A percentile compares a stretch with the other conserved stretches of the same genome.
Conservation (phyloP, 64 coral and sea anemone genomes). For the Pocillopora damicornis region DNA sequence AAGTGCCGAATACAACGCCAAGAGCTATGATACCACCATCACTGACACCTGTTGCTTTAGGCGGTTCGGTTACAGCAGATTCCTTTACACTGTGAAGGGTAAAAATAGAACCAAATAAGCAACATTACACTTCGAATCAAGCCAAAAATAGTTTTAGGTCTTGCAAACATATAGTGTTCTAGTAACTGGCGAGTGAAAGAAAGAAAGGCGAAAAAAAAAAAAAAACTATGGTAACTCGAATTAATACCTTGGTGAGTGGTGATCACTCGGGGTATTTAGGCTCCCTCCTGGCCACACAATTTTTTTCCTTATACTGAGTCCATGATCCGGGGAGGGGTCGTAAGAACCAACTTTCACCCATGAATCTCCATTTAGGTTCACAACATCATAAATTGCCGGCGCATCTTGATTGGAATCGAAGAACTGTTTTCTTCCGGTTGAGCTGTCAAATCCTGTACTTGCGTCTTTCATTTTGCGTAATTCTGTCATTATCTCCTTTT, state of each 20-base stretch:
- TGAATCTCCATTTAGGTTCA: slow-evolving; percentile 85
- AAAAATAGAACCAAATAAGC: not conserved
- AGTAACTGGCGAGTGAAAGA: not conserved
- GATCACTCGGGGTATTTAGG: slow-evolving; percentile 48
- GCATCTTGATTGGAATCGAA: slow-evolving; percentile 88
- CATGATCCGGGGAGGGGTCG: slow-evolving; percentile 32
- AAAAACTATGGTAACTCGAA: not conserved
- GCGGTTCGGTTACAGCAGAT: slow-evolving; percentile 10
- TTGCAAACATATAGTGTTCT: not conserved
- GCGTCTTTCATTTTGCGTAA: slow-evolving; percentile 83
- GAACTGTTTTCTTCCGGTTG: slow-evolving; percentile 65
- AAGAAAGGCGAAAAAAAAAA: not conserved
- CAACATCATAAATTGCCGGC: slow-evolving; percentile 73
- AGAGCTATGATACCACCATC: slow-evolving; percentile 69
- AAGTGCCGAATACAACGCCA: slow-evolving; percentile 80
- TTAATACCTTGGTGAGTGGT: slow-evolving; percentile 53
- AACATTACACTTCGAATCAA: not conserved
- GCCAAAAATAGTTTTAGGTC: not conserved
- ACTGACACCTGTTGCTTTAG: slow-evolving; percentile 43
- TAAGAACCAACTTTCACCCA: slow-evolving; percentile 71
- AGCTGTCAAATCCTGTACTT: slow-evolving; percentile 78
- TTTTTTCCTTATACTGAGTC: slow-evolving; percentile 61
- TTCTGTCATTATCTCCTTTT: slow-evolving; percentile 57
- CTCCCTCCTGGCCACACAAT: slow-evolving; percentile 95
- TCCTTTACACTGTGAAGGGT: slow-evolving; percentile 1